phyloP scores from a whole-genome alignment of 2,888 invertebrate genomes.

The Entomobrya proxima region DNA sequence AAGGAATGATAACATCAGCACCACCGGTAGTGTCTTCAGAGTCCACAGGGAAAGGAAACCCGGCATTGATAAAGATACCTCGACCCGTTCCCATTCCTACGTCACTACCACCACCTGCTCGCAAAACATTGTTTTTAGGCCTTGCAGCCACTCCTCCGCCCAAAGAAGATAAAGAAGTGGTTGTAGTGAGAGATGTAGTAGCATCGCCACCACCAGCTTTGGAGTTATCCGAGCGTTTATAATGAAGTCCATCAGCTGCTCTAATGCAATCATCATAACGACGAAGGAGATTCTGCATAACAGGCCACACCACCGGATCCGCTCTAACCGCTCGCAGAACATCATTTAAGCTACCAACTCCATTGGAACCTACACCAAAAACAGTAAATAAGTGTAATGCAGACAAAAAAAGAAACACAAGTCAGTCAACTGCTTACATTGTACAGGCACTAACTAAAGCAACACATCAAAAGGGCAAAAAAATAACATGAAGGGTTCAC shows the following conservation, averaged over 20 bases:
- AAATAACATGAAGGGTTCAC: too few relatives aligned
- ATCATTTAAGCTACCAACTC: slow-evolving; percentile 72
- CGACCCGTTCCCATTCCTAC: not conserved
- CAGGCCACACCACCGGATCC: slow-evolving; percentile 74
- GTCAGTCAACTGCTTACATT: not conserved
- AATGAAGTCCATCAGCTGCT: slow-evolving; percentile 75
- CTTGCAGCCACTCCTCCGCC: not conserved
- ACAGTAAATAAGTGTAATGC: not conserved
- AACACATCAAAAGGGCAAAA: too few relatives aligned
- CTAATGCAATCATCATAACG: slow-evolving; percentile 75
- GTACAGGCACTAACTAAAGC: not conserved
- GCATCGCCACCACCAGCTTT: not conserved
- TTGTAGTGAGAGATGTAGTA: not conserved
- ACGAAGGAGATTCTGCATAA: slow-evolving; percentile 73
- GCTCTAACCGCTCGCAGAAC: slow-evolving; percentile 74
- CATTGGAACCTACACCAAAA: slow-evolving; percentile 64
- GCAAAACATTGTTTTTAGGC: not conserved
- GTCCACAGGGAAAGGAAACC: slow-evolving; percentile 22
- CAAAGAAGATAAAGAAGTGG: not conserved
- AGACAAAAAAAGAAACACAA: not conserved
- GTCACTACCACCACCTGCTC: not conserved
- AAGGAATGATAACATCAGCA: slow-evolving; percentile 39
- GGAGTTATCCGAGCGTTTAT: slow-evolving; percentile 69
- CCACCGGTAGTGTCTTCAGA: slow-evolving; percentile 33
- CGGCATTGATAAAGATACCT: not conserved